Conservation (phyloP, 1,140 invertebrate species). For the Oncopodura yosiiana region DNA sequence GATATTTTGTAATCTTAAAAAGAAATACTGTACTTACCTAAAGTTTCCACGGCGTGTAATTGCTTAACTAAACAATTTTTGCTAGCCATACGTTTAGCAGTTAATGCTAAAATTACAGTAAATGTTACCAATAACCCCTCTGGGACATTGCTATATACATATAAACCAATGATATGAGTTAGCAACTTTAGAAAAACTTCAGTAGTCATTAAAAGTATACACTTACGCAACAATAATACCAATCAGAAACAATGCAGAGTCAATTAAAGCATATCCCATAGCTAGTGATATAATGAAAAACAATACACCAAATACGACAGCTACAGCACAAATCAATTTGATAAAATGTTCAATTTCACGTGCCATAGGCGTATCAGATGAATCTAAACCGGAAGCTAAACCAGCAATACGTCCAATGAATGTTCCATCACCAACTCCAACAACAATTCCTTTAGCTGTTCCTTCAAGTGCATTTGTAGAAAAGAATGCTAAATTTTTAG, state of each 20-base stretch:
- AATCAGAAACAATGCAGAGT: slow-evolving; percentile 55
- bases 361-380: slow-evolving; percentile 52
- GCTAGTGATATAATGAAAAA: slow-evolving; percentile 54
- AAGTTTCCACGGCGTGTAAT: slow-evolving; percentile 54
- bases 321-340: slow-evolving; percentile 44
- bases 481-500: slow-evolving; percentile 94
- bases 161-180: slow-evolving; percentile 44
- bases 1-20: too few relatives aligned
- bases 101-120: slow-evolving; percentile 49
- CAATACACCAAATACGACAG: slow-evolving; percentile 47
- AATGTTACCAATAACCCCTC: slow-evolving; percentile 43
- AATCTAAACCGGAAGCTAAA: slow-evolving; percentile 50
- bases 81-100: slow-evolving; percentile 55
- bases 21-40: slow-evolving; percentile 46
- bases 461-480: slow-evolving; percentile 94
- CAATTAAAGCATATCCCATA: slow-evolving; percentile 48
- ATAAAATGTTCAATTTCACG: slow-evolving; percentile 49
- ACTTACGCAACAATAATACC: slow-evolving; percentile 96
- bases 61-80: slow-evolving; percentile 60
- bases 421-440: slow-evolving; percentile 53
- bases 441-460: slow-evolving; percentile 49
- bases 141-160: slow-evolving; percentile 38
- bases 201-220: too few relatives aligned
- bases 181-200: slow-evolving; percentile 40
- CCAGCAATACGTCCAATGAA: slow-evolving; percentile 57